Evolutionary conservation across 2,113 vertebrate genomes (phyloP).

Genomic region (Oryzias woworae): DNA sequence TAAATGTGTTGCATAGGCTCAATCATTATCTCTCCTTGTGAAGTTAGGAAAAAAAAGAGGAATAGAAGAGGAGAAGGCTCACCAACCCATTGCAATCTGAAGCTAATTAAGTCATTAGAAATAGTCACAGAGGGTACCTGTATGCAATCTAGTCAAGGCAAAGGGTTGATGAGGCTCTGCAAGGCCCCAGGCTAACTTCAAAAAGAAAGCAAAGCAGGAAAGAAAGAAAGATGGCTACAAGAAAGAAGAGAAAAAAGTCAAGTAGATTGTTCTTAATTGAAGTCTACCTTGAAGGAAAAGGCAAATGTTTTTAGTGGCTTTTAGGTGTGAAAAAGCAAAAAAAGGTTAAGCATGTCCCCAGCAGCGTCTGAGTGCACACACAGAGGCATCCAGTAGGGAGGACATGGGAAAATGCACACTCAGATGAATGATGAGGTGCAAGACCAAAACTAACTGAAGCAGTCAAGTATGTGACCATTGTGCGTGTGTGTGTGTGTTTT

Average conservation of each 20-base stretch:
- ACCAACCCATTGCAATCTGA: constrained; percentile 62
- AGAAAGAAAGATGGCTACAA: constrained; percentile 31
- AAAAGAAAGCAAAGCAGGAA: constrained; percentile 67
- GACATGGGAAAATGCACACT: constrained; percentile 55
- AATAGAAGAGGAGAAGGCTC: constrained; percentile 24
- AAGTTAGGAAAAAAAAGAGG: constrained; percentile 28
- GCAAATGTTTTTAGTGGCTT: constrained; percentile 47
- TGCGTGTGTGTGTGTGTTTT: constrained; percentile 8
- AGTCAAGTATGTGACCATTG: constrained; percentile 61
- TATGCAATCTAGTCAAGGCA: constrained; percentile 75
- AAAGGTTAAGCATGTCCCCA: constrained; percentile 72
- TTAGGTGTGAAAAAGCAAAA: constrained; percentile 49
- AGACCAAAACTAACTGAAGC: constrained; percentile 57
- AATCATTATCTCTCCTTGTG: constrained; percentile 69
- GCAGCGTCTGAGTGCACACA: constrained; percentile 60
- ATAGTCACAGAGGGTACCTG: constrained; percentile 79
- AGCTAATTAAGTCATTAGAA: constrained; percentile 83
- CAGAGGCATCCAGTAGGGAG: constrained; percentile 55
- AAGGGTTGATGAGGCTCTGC: constrained; percentile 73
- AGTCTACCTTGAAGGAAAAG: constrained; percentile 59
- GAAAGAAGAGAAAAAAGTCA: constrained; percentile 23
- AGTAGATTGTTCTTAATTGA: constrained; percentile 59
- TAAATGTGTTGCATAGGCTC: constrained; percentile 76
- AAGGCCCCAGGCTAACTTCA: constrained; percentile 74
- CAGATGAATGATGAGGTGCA: constrained; percentile 40